Conservation (phyloP, 2,888 invertebrate species). For the Epicampocera succincta region DNA sequence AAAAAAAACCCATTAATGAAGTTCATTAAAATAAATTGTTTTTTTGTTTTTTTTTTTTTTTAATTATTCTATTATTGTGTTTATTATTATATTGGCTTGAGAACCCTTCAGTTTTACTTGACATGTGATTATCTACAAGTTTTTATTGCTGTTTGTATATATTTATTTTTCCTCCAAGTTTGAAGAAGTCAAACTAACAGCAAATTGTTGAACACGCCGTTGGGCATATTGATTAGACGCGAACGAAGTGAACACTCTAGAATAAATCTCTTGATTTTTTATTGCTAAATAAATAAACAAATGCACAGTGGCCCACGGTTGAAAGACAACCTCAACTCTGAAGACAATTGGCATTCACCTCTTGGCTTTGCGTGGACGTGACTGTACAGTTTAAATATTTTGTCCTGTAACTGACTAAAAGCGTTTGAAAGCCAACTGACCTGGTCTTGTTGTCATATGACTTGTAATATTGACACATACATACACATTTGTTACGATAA, state of each 20-base stretch:
- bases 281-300: not conserved
- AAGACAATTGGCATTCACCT: too few species aligned
- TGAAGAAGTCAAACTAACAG: not conserved
- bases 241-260: constrained; percentile 12
- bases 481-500: too few species aligned
- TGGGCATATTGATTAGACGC: constrained; percentile 44
- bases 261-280: not conserved
- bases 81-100: not conserved
- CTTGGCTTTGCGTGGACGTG: too few species aligned
- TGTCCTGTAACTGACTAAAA: too few species aligned
- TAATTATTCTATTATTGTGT: not conserved
- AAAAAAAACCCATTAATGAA: constrained; percentile 22
- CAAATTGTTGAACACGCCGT: constrained; percentile 22
- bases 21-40: constrained; percentile 2
- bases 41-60: not conserved
- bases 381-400: too few species aligned
- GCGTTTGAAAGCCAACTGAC: too few species aligned
- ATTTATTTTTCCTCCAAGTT: too few species aligned
- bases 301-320: not conserved
- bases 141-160: not conserved
- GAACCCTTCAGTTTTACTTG: constrained; percentile 33
- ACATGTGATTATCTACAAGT: constrained; percentile 13
- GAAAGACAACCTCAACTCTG: too few species aligned
- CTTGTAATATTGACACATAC: too few species aligned
- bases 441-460: too few species aligned